Conservation (phyloP, 2,113 vertebrate species). For the Camarhynchus parvulus region DNA sequence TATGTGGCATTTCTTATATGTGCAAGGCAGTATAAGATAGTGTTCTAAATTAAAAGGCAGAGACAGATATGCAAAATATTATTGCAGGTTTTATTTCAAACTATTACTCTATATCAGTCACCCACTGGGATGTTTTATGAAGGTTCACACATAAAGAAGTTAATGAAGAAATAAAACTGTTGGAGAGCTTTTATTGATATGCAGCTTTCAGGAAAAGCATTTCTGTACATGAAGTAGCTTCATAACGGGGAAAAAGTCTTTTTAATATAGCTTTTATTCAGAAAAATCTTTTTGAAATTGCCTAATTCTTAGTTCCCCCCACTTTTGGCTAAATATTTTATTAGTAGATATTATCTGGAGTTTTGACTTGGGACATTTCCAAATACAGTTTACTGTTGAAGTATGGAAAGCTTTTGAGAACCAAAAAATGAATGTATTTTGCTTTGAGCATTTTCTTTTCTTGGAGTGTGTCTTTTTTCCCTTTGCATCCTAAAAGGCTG, state of each 20-base stretch:
- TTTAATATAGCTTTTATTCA: not conserved
- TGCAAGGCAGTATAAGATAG: not conserved
- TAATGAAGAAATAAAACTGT: not conserved
- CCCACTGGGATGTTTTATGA: not conserved
- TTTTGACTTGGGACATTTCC: not conserved
- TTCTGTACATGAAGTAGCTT: not conserved
- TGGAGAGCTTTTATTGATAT: not conserved
- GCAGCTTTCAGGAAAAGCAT: not conserved
- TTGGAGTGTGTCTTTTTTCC: not conserved
- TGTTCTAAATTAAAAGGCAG: not conserved
- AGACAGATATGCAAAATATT: not conserved
- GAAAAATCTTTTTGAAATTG: not conserved
- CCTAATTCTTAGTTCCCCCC: not conserved
- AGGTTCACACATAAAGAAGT: not conserved
- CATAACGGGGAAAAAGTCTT: not conserved
- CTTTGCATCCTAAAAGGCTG: constrained; percentile 31
- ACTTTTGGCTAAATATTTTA: not conserved
- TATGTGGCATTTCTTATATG: not conserved
- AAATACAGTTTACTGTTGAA: not conserved
- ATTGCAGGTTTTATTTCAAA: not conserved
- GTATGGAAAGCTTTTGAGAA: not conserved
- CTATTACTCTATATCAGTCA: not conserved
- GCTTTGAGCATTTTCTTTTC: not conserved
- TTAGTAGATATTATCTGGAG: not conserved
- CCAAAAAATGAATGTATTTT: not conserved